Conservation (phyloP, 1,140 invertebrate species). For the Aricia agestis region DNA sequence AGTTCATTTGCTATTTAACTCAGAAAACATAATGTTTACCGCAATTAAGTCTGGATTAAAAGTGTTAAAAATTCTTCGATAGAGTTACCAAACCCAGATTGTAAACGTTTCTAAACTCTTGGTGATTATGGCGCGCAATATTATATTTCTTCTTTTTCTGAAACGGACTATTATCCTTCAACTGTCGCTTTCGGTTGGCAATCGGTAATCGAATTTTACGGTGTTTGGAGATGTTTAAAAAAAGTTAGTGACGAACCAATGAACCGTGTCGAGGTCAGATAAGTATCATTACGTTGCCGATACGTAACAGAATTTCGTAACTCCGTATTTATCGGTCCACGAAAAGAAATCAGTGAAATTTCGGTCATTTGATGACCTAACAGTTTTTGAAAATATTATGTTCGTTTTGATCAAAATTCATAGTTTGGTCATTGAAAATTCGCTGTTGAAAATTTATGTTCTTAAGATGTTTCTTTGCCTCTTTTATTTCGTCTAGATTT, state of each 20-base stretch:
- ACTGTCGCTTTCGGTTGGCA: constrained; percentile 56
- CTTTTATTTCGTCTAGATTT: no score
- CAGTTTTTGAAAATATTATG: neutral
- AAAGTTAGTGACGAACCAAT: constrained; percentile 46
- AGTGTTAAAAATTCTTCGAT: no score
- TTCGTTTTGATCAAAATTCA: no score
- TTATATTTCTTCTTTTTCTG: neutral
- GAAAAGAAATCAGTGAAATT: neutral
- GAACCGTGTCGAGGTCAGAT: constrained; percentile 40
- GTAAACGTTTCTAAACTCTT: neutral
- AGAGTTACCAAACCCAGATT: neutral
- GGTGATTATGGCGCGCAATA: neutral
- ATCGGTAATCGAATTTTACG: constrained; percentile 58
- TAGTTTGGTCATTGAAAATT: no score
- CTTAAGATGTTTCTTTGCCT: no score
- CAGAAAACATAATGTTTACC: no score
- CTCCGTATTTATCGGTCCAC: constrained; percentile 9
- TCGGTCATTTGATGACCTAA: neutral
- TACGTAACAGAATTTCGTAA: constrained; percentile 29
- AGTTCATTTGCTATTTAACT: no score
- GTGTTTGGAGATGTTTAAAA: constrained; percentile 52
- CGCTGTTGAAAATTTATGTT: no score
- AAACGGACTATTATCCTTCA: constrained; percentile 28
- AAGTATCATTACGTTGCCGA: constrained; percentile 37
- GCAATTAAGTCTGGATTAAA: no score